Evolutionary conservation across 2,797 vertebrate genomes (phyloP), one percentile per base, ranked within the genome.

Genomic region (Garrulus glandarius): DNA sequence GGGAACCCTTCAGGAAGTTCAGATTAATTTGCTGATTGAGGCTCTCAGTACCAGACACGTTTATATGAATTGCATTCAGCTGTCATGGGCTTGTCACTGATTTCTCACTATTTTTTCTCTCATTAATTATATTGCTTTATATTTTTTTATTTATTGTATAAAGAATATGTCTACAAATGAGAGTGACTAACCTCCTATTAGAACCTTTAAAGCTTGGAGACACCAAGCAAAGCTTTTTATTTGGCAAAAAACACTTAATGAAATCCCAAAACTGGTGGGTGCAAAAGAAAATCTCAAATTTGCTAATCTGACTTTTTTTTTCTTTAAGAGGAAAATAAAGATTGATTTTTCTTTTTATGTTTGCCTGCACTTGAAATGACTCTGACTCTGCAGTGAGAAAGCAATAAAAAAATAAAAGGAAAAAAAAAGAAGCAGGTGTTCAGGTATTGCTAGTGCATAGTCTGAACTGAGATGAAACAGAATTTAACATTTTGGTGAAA

Each of bases 31-130:
- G 86, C 46, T 82, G 50, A 79, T 44, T 83, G 67, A 92, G 49
- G 59, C 27, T 96, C 21, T 96, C 82, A 86, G 32, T 49, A 85
- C 43, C 39, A 52, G 61, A 72, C 77, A 78, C 69, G 43, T 96
- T 93, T 79, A 39, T 77, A 53, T 72, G 70, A 96, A 80, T 70
- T 91, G 61, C 64, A 70, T 93, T 92, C 84, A 57, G 44, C 70
- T 97, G 84, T 94, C 95, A 94, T 55, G 93, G 90, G 89, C 63
- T 96, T 84, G 79, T 92, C 92, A 90, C 90, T 95, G 92, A 97
- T 95, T 96, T 94, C 55, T 85, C 84, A 91, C 70, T 81, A 90
- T 37, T 84, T 96, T 92, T 96, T 46, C 44, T 93, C 82, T 91
- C 92, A 88, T 95, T 96, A 95, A 86, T 93, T 96, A 85, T 53